Base-by-base conservation (phyloP, 2,113 vertebrate genomes). In the Redunca redunca region DNA sequence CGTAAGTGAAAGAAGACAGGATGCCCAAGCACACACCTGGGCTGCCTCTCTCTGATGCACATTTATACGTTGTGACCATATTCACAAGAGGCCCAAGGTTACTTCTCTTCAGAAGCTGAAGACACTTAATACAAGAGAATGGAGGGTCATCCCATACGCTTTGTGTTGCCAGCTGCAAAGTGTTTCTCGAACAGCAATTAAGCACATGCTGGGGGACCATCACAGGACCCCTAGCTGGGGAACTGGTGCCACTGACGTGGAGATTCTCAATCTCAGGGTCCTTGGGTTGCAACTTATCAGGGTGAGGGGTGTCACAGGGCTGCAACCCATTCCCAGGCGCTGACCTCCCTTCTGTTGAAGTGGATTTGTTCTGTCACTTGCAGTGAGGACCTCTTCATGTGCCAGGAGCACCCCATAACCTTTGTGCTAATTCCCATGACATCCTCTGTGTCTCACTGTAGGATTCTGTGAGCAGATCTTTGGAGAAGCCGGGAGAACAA, bases 371-470 rank as follows among this genome's bases (percentile, higher is more conserved):
- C 97, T 97, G 98, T 98, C 98, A 94, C 94, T 96, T 97, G 92
- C 96, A 89, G 43, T 2, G 48, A 96, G 89, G 91, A 98, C 90
- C 85, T 82, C 95, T 96, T 97, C 95, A 91, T 94, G 94, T 91
- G 94, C 92, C 97, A 87, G 94, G 92, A 93, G 97, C 94, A 97
- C 98, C 97, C 95, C 64, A 96, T 97, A 97, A 97, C 98, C 98
- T 98, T 87, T 98, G 97, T 74, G 95, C 97, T 98, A 98, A 97
- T 98, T 98, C 98, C 97, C 98, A 98, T 98, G 98, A 98, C 98
- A 98, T 96, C 88, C 46, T 88, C 98, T 96, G 97, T 98, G 97
- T 98, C 96, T 97, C 98, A 11, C 97, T 87, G 96, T 98, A 97
- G 97, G 98, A 96, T 94, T 95, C 94, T 88, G 95, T 82, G 97